Base-by-base conservation (phyloP, 2,888 invertebrate species). In the Ophraella communa region DNA sequence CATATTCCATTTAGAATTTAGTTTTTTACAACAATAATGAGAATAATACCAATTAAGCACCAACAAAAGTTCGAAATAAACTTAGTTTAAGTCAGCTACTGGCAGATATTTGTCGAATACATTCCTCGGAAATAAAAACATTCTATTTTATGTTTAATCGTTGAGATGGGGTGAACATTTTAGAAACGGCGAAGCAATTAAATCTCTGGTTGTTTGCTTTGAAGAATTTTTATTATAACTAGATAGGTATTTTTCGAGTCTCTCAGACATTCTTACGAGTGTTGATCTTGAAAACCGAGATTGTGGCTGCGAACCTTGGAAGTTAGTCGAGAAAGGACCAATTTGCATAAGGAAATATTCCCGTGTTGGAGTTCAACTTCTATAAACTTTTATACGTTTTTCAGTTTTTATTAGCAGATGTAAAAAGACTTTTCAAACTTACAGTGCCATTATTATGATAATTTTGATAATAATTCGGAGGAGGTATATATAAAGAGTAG, bases 291-390 rank as follows among this genome's bases (percentile, higher is more conserved):
- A 52, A 58, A 57, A 57, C 56, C 39, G 47, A 57, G 54, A 65
- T 65, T 62, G 53, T 52, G 62, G 65, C 65, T 62, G 47, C 58
- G 65, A 53, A 44, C 17, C 39, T n/a, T 61, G 44, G 39, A 64
- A 64, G 55, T 64, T 47, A 47, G 59, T 60, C 51, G 53, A 54
- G 53, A 57, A 65, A 61, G 57, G 61, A 49, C 30, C 65, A 66
- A 66, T 66, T 66, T 66, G 62, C 65, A 66, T 66, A 62, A 59
- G 62, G 56, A 59, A 62, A 62, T 62, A 54, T 62, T 59, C 42
- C 62, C 59, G 62, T 53, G 60, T 66, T 51, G 47, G 62, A 62
- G 55, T 59, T 62, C 55, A 49, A 55, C 52, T 54, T 66, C n/a
- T 62, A 54, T 62, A 55, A 66, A 66, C 53, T 62, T 66, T 62